These are phyloP conservation scores for Galeopterus variegatus DNA, from an alignment of 2,113 vertebrate species.

Conservation along the genomic window DNA sequence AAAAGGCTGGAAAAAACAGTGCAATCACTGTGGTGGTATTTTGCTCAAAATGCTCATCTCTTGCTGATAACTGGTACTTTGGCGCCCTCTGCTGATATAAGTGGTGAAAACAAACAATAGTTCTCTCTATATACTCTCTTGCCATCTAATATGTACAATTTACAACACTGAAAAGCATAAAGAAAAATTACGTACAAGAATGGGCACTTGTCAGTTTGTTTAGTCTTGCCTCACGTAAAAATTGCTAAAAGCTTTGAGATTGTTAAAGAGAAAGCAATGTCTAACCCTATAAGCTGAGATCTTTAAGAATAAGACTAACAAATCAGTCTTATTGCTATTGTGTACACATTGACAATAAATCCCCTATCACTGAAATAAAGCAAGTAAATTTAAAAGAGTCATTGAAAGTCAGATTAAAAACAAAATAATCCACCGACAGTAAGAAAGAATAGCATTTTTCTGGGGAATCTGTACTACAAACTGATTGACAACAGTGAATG, in stretches of 20 bases:
- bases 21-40: accelerated
- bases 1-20: background rate
- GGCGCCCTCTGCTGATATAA: background rate
- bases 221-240: background rate
- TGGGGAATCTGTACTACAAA: background rate
- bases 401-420: background rate
- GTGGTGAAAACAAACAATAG: background rate
- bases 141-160: background rate
- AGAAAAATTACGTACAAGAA: background rate
- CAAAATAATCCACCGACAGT: background rate
- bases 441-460: background rate
- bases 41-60: background rate
- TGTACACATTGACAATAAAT: background rate
- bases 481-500: accelerated
- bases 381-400: background rate
- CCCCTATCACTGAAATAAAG: background rate
- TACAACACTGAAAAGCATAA: background rate
- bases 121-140: background rate
- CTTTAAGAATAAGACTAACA: background rate
- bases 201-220: background rate
- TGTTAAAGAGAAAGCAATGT: background rate
- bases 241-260: background rate
- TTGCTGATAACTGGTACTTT: background rate
- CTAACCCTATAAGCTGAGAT: background rate
- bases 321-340: background rate